phyloP scores from a whole-genome alignment of 2,888 invertebrate genomes.

The Chirona hameri region DNA sequence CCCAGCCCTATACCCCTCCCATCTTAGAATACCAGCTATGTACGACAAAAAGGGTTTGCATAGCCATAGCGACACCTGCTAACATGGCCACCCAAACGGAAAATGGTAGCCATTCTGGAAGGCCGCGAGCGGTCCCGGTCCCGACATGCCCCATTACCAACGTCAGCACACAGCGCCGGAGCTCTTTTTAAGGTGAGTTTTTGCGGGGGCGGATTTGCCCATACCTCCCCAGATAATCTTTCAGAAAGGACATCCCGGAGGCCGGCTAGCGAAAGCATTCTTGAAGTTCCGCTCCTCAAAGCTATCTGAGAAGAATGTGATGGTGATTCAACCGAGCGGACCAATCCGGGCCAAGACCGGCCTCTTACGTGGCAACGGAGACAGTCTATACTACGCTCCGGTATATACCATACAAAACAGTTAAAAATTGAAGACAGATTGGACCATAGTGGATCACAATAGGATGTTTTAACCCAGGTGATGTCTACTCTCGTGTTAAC shows the following conservation, averaged over 20 bases:
- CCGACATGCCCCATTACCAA: neutral
- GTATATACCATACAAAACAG: too few species aligned
- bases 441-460: too few species aligned
- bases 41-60: neutral
- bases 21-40: too few species aligned
- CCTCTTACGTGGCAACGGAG: too few species aligned
- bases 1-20: too few species aligned
- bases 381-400: too few species aligned
- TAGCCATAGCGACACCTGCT: neutral
- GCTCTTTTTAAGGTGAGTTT: neutral
- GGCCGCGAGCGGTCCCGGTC: neutral
- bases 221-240: neutral
- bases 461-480: too few species aligned
- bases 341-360: too few species aligned
- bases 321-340: too few species aligned
- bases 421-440: too few species aligned
- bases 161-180: neutral
- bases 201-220: slow-evolving; percentile 8
- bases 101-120: neutral
- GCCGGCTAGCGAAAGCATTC: neutral
- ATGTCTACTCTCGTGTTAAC: too few species aligned
- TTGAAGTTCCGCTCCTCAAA: neutral
- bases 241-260: neutral
- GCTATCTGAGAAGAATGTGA: too few species aligned
- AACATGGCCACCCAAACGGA: neutral